Evolutionary conservation across 2,113 vertebrate species (phyloP).

Genomic region (Nycticebus coucang): DNA sequence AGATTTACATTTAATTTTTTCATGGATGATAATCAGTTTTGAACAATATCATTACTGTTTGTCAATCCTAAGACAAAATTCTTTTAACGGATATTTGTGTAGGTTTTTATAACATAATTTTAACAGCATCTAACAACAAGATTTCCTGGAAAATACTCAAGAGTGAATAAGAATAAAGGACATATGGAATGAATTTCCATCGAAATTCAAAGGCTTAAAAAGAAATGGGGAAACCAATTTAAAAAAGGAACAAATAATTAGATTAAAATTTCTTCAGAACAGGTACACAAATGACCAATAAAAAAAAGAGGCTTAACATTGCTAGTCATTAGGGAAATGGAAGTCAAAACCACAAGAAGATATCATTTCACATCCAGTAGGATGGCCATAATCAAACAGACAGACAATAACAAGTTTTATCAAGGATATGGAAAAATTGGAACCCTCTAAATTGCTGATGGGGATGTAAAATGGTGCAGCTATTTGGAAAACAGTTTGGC

Average conservation of each 20-base stretch:
- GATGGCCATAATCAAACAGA: neutral
- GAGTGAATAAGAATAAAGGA: conserved; percentile 18
- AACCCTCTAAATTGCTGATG: neutral
- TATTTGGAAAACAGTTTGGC: neutral
- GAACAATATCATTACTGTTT: neutral
- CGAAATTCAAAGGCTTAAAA: conserved; percentile 1
- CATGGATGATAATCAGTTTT: neutral
- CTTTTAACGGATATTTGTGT: neutral
- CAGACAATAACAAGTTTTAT: neutral
- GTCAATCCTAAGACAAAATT: neutral
- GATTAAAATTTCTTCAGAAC: neutral
- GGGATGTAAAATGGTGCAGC: neutral
- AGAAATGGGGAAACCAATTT: neutral
- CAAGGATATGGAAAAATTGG: neutral
- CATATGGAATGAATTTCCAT: neutral
- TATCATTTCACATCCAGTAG: neutral
- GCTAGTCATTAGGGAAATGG: neutral
- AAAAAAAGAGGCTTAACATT: neutral
- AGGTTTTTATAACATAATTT: neutral
- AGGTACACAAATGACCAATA: neutral
- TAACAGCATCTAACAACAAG: neutral
- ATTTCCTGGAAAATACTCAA: conserved; percentile 25
- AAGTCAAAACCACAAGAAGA: neutral
- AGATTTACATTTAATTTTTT: conserved; percentile 47
- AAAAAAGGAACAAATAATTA: neutral